Evolutionary conservation across 1,140 invertebrate genomes (phyloP), one percentile per base, ranked within the genome.

Genomic region (Bombus difficillimus): DNA sequence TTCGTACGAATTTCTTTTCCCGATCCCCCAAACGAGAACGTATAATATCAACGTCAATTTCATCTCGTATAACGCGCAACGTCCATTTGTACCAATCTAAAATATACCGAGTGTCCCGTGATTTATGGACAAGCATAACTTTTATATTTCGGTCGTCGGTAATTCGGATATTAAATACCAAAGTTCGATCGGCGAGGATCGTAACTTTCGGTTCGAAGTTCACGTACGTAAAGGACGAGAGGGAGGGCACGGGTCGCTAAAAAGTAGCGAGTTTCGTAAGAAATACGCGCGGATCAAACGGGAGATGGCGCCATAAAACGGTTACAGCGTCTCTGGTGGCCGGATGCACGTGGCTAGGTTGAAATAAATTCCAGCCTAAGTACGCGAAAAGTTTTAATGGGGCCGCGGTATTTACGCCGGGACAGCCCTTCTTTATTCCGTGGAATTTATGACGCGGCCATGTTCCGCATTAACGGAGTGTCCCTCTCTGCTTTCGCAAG

Each of bases 381-480:
- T 90, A 87, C 86, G 74, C 88, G 83, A 92, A 86, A 89, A 92
- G 91, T 92, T 92, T 92, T 91, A 92, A 92, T 92, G 74, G 92
- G 39, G 72, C n/a, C 72, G 59, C 77, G 83, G 83, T 83, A 89
- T 86, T 88, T 88, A 85, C 86, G 47, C 43, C 41, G n/a, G 59
- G 78, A 43, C 41, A 47, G 72, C 59, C 37, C 59, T 39, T 74
- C 74, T 79, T 88, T 75, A 80, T 85, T 43, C 71, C 25, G 59
- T 28, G n/a, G 73, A 43, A 88, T 89, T 89, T 88, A 89, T 71
- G 37, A 66, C 69, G 15, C 83, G 76, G 28, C 75, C 75, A 79
- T 72, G 86, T 76, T 73, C 81, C 83, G 57, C 86, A 37, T 87
- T 87, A 81, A 62, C 57, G 32, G 64, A 6, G 15, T 28, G 53